A percentile compares a stretch with the other conserved stretches of the same genome.
Conservation (phyloP, 2,797 vertebrate genomes). For the Aphelocoma californica region DNA sequence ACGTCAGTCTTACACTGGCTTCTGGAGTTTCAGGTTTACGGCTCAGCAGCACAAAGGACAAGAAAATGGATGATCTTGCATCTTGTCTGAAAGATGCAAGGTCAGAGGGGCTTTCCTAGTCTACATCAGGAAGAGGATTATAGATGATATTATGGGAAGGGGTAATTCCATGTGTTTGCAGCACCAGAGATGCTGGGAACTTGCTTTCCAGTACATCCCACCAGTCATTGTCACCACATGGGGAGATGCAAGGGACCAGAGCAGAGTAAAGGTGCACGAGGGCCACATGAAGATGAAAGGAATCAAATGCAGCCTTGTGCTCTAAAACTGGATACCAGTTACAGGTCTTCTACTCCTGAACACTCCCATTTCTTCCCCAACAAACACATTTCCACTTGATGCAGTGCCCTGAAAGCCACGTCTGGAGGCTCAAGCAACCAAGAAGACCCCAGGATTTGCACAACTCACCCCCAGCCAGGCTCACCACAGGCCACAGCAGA, state of each 20-base stretch:
- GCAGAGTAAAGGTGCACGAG: background rate
- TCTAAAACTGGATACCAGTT: background rate
- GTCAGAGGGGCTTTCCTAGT: background rate
- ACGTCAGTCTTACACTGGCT: background rate
- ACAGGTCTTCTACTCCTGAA: background rate
- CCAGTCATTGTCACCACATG: background rate
- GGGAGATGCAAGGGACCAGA: background rate
- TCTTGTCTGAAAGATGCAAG: background rate
- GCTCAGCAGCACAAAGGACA: background rate
- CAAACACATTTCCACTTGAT: background rate
- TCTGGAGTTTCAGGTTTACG: background rate
- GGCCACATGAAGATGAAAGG: background rate
- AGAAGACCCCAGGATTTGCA: background rate
- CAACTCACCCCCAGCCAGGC: background rate
- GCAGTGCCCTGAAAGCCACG: background rate
- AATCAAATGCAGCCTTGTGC: background rate
- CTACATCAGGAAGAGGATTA: background rate
- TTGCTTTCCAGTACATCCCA: background rate
- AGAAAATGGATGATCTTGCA: background rate
- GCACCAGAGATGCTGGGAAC: background rate
- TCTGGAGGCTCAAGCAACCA: background rate
- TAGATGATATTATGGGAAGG: background rate
- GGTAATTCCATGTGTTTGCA: background rate
- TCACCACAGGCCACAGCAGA: background rate
- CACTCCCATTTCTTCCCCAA: background rate